phyloP scores from a whole-genome alignment of 2,888 invertebrate genomes.

The Esperia sulphurella region DNA sequence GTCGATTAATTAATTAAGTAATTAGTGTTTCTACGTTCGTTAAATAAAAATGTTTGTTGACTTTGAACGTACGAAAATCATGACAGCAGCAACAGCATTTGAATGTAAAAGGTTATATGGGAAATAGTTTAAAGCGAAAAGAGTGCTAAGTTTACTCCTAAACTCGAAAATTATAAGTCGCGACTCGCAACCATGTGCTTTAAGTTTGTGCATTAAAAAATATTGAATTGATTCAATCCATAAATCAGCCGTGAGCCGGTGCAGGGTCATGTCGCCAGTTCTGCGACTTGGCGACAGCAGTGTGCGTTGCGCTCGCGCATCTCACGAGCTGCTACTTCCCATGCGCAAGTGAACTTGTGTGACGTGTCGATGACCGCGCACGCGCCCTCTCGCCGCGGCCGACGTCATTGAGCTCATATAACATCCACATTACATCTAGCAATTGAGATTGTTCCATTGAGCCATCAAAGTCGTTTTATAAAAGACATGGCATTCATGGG shows the following conservation, averaged over 20 bases:
- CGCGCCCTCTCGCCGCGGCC: slow-evolving; percentile 40
- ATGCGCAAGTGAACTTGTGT: slow-evolving; percentile 49
- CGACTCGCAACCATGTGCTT: no score
- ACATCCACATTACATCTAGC: not conserved
- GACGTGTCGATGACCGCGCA: slow-evolving; percentile 60
- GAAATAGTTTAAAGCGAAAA: no score
- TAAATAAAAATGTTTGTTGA: no score
- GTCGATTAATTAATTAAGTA: no score
- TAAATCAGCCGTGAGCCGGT: not conserved
- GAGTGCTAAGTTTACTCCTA: no score
- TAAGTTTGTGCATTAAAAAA: no score
- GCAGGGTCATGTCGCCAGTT: no score
- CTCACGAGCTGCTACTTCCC: slow-evolving; percentile 21
- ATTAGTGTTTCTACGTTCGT: no score
- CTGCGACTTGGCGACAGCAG: not conserved
- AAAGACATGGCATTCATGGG: not conserved
- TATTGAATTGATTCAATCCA: not conserved
- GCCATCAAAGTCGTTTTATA: not conserved
- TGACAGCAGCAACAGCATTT: no score
- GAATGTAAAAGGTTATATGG: no score
- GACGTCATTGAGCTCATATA: slow-evolving; percentile 14
- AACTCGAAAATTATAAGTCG: no score
- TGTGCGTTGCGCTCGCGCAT: slow-evolving; percentile 17
- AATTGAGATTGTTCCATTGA: not conserved
- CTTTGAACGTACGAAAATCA: no score